Evolutionary conservation across 2,113 vertebrate species (phyloP).

Genomic region (Excalfactoria chinensis): DNA sequence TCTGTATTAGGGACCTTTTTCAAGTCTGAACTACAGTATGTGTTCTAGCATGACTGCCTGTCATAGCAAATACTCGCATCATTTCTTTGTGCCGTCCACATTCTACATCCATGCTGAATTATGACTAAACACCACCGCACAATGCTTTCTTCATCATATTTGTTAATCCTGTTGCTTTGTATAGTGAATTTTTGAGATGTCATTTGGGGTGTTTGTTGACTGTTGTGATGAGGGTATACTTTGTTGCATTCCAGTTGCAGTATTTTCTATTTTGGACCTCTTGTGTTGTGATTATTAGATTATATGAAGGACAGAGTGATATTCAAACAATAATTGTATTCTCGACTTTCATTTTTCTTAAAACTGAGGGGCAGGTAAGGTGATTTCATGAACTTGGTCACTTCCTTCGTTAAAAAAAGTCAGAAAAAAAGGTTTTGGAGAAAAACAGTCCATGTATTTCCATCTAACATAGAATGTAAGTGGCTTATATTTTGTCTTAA

Average conservation of each 20-base stretch:
- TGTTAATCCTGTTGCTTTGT: slow-evolving; percentile 24
- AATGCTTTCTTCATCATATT: slow-evolving; percentile 35
- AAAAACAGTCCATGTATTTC: not conserved
- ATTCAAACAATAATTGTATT: not conserved
- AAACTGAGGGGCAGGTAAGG: not conserved
- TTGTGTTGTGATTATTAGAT: not conserved
- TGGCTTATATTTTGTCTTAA: not conserved
- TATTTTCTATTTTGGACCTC: not conserved
- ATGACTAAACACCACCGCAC: slow-evolving; percentile 25
- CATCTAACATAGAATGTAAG: not conserved
- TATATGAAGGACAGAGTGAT: not conserved
- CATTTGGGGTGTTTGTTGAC: not conserved
- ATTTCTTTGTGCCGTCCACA: slow-evolving; percentile 7
- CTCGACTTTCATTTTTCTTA: not conserved
- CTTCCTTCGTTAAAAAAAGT: not conserved
- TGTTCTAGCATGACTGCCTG: slow-evolving; percentile 64
- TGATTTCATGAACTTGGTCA: not conserved
- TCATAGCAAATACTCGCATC: not conserved
- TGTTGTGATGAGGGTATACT: not conserved
- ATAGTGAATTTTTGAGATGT: not conserved
- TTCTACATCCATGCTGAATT: not conserved
- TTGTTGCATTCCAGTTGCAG: not conserved
- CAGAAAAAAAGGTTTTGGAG: not conserved
- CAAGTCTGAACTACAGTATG: not conserved
- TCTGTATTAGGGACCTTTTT: not conserved